These are phyloP conservation scores for Cephus rjabovi DNA, from an alignment of 2,888 invertebrate genomes.

Conservation along the genomic window DNA sequence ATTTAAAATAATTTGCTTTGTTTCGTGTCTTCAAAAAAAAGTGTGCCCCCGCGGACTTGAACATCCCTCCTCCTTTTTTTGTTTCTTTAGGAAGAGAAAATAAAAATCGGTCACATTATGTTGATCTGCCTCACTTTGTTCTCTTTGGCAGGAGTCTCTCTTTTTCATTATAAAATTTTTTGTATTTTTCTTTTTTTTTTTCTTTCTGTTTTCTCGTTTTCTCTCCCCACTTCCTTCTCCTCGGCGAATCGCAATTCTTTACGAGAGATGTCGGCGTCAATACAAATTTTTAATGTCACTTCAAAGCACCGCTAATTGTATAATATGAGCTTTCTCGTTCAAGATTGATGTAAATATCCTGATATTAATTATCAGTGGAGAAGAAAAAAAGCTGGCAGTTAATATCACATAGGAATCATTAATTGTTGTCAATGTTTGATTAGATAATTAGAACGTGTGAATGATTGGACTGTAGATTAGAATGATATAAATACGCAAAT, in stretches of 20 bases:
- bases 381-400: background rate
- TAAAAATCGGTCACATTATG: background rate
- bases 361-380: background rate
- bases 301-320: background rate
- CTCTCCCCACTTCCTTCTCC: background rate
- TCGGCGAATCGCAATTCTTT: background rate
- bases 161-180: background rate
- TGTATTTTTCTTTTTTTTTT: background rate
- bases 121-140: background rate
- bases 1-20: background rate
- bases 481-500: background rate
- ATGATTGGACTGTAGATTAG: background rate
- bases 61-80: background rate
- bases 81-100: background rate
- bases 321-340: background rate
- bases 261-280: background rate
- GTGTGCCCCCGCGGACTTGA: too few species aligned
- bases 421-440: background rate
- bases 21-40: conserved; percentile 25
- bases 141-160: background rate
- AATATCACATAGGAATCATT: background rate
- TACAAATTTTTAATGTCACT: background rate
- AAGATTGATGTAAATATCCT: background rate
- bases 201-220: background rate
- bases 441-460: background rate